A percentile compares a stretch with the other conserved stretches of the same genome.
Evolutionary conservation across 2,797 vertebrate species (phyloP).

Genomic region (Acanthis flammea): DNA sequence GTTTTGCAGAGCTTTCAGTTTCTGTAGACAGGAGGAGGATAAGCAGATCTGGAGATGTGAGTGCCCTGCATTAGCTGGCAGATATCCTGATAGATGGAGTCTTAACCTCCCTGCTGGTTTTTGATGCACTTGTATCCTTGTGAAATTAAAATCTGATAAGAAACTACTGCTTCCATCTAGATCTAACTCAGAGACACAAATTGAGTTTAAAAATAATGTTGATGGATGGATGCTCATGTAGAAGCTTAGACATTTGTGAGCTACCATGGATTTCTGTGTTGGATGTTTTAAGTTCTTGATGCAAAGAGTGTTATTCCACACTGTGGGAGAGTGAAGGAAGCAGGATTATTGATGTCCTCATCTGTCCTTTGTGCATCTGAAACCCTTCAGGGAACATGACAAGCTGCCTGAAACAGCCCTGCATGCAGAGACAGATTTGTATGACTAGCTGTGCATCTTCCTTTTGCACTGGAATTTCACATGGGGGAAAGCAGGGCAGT

Average conservation of each 20-base stretch:
- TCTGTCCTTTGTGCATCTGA: neutral
- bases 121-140: neutral
- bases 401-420: neutral
- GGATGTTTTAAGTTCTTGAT: neutral
- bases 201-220: neutral
- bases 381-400: neutral
- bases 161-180: neutral
- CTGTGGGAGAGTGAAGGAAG: neutral
- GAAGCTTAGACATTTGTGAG: neutral
- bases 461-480: neutral
- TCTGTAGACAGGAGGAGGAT: neutral
- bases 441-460: neutral
- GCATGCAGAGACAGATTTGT: neutral
- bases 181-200: neutral
- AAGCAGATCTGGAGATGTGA: neutral
- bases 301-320: neutral
- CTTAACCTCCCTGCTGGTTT: neutral
- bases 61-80: neutral
- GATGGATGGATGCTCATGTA: neutral
- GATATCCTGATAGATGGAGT: neutral
- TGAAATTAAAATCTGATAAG: neutral
- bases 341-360: neutral
- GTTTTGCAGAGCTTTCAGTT: neutral
- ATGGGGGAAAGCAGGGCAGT: neutral
- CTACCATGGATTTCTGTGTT: neutral